phyloP scores from a whole-genome alignment of 1,140 invertebrate species.

The Neomicropteryx cornuta region DNA sequence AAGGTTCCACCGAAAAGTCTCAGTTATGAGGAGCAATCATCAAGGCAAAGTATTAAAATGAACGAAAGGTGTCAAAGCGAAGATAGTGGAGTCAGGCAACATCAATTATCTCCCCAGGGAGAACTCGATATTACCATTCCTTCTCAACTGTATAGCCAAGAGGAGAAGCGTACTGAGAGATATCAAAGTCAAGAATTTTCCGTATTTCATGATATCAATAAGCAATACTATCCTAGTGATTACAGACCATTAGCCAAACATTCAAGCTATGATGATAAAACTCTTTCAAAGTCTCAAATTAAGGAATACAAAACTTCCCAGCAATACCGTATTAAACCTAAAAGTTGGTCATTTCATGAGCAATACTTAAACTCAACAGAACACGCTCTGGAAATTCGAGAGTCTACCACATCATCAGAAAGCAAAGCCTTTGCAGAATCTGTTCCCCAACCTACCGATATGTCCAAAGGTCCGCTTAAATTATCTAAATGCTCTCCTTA shows the following conservation, averaged over 20 bases:
- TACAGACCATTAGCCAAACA: slow-evolving; percentile 47
- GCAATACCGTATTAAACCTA: slow-evolving; percentile 40
- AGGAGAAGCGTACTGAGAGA: slow-evolving; percentile 45
- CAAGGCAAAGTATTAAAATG: slow-evolving; percentile 22
- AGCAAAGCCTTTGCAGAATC: too few species aligned
- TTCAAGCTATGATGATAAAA: slow-evolving; percentile 48
- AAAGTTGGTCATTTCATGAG: slow-evolving; percentile 50
- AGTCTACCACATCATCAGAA: too few species aligned
- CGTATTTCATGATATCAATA: slow-evolving; percentile 26
- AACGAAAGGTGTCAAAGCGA: slow-evolving; percentile 44
- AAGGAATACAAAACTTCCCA: slow-evolving; percentile 47
- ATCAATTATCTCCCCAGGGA: slow-evolving; percentile 27
- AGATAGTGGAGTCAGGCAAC: slow-evolving; percentile 37
- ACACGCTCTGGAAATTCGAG: too few species aligned
- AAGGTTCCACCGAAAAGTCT: slow-evolving; percentile 41
- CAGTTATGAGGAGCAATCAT: slow-evolving; percentile 35
- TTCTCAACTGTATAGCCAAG: slow-evolving; percentile 43
- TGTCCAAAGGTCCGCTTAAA: slow-evolving; percentile 29
- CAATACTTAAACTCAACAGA: slow-evolving; percentile 41
- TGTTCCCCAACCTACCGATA: too few species aligned
- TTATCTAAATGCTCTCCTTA: slow-evolving; percentile 55
- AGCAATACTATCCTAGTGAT: slow-evolving; percentile 30
- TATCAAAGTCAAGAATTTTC: slow-evolving; percentile 52
- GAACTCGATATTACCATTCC: slow-evolving; percentile 37
- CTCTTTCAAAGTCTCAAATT: slow-evolving; percentile 47